Evolutionary conservation across 2,888 invertebrate genomes (phyloP), one percentile per base, ranked within the genome.

Genomic region (Junonia oenone): DNA sequence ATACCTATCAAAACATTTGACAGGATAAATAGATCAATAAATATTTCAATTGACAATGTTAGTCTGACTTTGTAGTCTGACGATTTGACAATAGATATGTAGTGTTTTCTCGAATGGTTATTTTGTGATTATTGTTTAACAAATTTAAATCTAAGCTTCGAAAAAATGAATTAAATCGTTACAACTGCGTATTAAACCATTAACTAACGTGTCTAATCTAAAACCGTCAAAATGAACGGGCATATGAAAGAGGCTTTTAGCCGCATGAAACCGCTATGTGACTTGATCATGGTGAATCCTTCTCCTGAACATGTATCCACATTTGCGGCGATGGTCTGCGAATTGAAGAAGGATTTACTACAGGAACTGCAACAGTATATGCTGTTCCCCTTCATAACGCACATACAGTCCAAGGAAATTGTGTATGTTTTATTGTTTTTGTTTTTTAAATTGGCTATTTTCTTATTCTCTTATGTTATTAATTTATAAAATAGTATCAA

Each of bases 291-390:
- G 75, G 76, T 81, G 43, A 71, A 78, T 62, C 92, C 92, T 0
- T 78, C 81, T 19, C 65, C 74, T 22, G 78, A 85, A 27, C 83
- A 73, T 55, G 74, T 91, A 27, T 62, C 64, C 6, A 68, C 77
- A 26, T 82, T 91, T 58, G 68, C 68, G 2, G 59, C 67, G 4
- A 62, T 73, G 15, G 70, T 91, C 4, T 63, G 69, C n/a, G 78
- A 74, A 19, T 67, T 91, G 56, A 80, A 87, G 38, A 69, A 71
- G 19, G 79, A 83, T 46, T 75, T 82, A 2, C 65, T 92, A 1
- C 90, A 92, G 56, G 88, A 91, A 60, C 69, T 92, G 19, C 89
- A 90, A 35, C 90, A 91, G 58, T 92, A 91, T 64, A 74, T 93
- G 56, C 68, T 92, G 43, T 90, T 89, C 61, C 92, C 93, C 0